phyloP scores from a whole-genome alignment of 2,113 vertebrate species.

The Chaetodon trifascialis region DNA sequence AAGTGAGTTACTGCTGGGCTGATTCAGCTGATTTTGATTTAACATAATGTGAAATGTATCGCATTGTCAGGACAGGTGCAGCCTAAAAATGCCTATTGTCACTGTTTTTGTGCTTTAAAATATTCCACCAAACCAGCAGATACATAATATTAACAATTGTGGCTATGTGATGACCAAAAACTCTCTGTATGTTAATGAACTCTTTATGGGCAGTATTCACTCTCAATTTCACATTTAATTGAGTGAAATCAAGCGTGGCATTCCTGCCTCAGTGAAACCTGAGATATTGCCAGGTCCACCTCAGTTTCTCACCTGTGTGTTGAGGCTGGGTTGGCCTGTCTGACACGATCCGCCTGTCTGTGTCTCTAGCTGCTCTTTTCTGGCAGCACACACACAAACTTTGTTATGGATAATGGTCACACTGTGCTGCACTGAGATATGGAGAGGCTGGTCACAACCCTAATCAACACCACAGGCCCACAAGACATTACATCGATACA shows the following conservation, averaged over 20 bases:
- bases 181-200: not conserved
- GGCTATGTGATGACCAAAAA: not conserved
- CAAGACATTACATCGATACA: not conserved
- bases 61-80: not conserved
- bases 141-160: not conserved
- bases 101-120: not conserved
- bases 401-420: slow-evolving; percentile 36
- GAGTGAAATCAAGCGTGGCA: slow-evolving; percentile 48
- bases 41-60: slow-evolving; percentile 13
- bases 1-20: slow-evolving; percentile 1
- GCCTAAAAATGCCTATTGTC: not conserved
- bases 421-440: slow-evolving; percentile 28
- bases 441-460: slow-evolving; percentile 33
- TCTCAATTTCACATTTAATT: slow-evolving; percentile 53
- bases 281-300: slow-evolving; percentile 24
- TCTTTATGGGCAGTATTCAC: not conserved
- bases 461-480: slow-evolving; percentile 48
- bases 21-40: slow-evolving; percentile 15
- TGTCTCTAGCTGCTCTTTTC: slow-evolving; percentile 32
- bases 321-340: slow-evolving; percentile 20
- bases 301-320: slow-evolving; percentile 49
- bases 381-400: slow-evolving; percentile 32
- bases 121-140: not conserved
- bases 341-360: not conserved
- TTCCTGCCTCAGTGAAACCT: slow-evolving; percentile 46